These are phyloP conservation scores for Drosophila nigrodunni DNA, from an alignment of 1,140 invertebrate genomes.

Conservation along the genomic window DNA sequence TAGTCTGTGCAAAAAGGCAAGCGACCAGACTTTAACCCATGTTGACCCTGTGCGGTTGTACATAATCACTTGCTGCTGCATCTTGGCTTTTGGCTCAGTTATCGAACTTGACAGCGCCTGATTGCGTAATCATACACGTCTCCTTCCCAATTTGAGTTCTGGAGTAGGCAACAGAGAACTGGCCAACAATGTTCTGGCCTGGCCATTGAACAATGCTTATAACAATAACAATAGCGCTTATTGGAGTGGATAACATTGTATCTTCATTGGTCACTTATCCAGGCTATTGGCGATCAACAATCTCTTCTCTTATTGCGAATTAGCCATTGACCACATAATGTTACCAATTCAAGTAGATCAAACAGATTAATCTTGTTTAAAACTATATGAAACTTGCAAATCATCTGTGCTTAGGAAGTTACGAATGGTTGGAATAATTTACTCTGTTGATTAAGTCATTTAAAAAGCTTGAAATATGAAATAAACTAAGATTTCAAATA, in stretches of 20 bases:
- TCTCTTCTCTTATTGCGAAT: slow-evolving; percentile 9
- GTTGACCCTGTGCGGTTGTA: slow-evolving; percentile 18
- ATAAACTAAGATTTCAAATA: too few relatives aligned
- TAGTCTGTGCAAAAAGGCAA: neutral
- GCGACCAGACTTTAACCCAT: neutral
- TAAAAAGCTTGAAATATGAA: too few relatives aligned
- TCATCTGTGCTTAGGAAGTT: neutral
- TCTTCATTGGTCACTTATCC: slow-evolving; percentile 35
- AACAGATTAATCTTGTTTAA: slow-evolving; percentile 3
- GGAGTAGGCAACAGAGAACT: neutral
- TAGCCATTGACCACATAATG: slow-evolving; percentile 15
- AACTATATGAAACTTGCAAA: neutral
- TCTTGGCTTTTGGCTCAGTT: slow-evolving; percentile 17
- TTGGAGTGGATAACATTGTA: slow-evolving; percentile 9
- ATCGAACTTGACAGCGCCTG: slow-evolving; percentile 34
- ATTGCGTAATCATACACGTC: slow-evolving; percentile 37
- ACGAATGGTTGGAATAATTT: too few relatives aligned
- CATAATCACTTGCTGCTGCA: slow-evolving; percentile 31
- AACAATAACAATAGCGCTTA: slow-evolving; percentile 23
- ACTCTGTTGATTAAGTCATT: too few relatives aligned
- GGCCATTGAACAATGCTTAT: slow-evolving; percentile 23
- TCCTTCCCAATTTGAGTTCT: neutral
- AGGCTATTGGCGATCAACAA: slow-evolving; percentile 16
- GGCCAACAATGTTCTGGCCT: slow-evolving; percentile 18
- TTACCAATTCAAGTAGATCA: slow-evolving; percentile 5